Evolutionary conservation across 2,888 invertebrate species (phyloP).

Genomic region (Phengaris alcon): DNA sequence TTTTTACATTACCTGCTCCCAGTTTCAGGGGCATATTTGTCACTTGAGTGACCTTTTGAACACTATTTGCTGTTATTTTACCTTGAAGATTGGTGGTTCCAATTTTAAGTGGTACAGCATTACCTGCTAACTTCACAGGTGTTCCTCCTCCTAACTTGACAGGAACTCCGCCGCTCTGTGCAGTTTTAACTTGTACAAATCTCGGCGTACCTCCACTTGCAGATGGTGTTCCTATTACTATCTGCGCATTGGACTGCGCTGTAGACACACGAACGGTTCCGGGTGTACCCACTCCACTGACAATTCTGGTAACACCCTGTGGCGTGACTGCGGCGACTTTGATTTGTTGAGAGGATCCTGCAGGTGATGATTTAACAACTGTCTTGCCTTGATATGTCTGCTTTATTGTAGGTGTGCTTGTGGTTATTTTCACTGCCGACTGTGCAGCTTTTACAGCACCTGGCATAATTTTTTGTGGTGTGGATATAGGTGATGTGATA

Average conservation of each 20-base stretch:
- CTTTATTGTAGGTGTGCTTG: conserved; percentile 62
- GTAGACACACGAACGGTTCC: conserved; percentile 64
- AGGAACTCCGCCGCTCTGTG: conserved; percentile 51
- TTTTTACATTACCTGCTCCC: conserved; percentile 70
- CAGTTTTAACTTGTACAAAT: conserved; percentile 68
- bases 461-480: conserved; percentile 64
- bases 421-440: conserved; percentile 62
- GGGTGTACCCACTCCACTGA: conserved; percentile 63
- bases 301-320: conserved; percentile 67
- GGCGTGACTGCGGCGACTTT: conserved; percentile 69
- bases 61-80: conserved; percentile 57
- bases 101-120: conserved; percentile 65
- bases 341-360: conserved; percentile 65
- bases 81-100: conserved; percentile 67
- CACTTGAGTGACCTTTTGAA: conserved; percentile 59
- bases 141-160: conserved; percentile 65
- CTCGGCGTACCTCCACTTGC: conserved; percentile 61
- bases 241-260: conserved; percentile 62
- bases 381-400: conserved; percentile 62
- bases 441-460: conserved; percentile 59
- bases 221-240: conserved; percentile 57
- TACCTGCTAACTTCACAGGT: conserved; percentile 65
- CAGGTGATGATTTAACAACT: conserved; percentile 56
- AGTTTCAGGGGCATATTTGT: conserved; percentile 64
- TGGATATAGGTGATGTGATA: conserved; percentile 51